Evolutionary conservation across 2,113 vertebrate species (phyloP).

Genomic region (Chiloscyllium plagiosum): DNA sequence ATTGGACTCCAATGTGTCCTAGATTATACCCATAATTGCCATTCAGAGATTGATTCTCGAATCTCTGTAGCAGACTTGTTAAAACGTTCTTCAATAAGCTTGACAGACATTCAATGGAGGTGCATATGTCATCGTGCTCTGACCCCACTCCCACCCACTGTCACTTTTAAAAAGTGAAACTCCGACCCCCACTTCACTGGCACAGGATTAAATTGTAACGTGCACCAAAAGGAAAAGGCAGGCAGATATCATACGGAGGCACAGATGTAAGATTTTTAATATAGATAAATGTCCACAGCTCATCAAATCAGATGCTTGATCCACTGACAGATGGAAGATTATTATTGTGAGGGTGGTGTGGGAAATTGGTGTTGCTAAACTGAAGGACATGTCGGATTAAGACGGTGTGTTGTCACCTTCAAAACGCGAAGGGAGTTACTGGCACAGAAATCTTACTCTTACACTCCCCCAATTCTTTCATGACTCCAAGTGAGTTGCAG

Average conservation of each 20-base stretch:
- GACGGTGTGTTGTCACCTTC: neutral
- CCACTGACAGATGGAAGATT: neutral
- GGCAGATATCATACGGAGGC: neutral
- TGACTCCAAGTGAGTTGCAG: neutral
- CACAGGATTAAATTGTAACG: neutral
- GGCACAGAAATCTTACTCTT: neutral
- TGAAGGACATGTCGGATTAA: neutral
- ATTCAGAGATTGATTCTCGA: no score
- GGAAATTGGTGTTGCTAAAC: neutral
- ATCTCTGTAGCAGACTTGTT: no score
- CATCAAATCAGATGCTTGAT: neutral
- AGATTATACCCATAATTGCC: no score
- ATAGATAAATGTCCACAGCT: no score
- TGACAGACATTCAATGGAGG: no score
- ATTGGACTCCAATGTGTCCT: no score
- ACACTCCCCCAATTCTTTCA: neutral
- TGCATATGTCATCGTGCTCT: no score
- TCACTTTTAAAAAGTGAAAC: no score
- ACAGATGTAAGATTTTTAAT: neutral
- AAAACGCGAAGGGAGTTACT: neutral
- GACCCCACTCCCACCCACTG: no score
- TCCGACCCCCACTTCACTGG: no score
- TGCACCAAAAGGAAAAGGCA: neutral
- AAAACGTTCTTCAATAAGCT: no score
- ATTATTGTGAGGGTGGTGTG: neutral